Conservation (phyloP, 2,797 vertebrate genomes). For the Acrossocheilus wenchowensis region DNA sequence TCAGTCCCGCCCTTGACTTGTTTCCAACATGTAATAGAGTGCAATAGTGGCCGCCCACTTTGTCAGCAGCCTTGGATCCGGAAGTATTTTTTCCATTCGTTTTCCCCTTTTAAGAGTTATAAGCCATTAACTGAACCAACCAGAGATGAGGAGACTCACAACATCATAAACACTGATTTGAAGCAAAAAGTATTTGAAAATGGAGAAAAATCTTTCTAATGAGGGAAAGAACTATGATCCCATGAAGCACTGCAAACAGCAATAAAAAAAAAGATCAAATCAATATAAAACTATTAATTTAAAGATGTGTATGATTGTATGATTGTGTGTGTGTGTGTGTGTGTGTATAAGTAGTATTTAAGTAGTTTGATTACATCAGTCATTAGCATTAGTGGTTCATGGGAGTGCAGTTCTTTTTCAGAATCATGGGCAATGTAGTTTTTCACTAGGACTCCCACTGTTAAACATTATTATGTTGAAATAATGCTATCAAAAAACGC, state of each 20-base stretch:
- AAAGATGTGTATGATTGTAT: no score
- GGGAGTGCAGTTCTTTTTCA: background rate
- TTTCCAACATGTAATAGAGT: background rate
- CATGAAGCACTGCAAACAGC: background rate
- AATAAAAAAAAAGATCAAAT: background rate
- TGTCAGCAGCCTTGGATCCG: background rate
- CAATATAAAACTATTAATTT: no score
- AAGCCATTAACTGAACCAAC: background rate
- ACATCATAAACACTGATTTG: background rate
- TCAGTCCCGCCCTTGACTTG: background rate
- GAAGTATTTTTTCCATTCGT: background rate
- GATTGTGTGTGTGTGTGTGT: no score
- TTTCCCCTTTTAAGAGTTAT: background rate
- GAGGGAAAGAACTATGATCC: background rate
- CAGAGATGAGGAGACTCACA: no score
- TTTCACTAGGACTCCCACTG: background rate
- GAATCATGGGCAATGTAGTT: conserved; percentile 5
- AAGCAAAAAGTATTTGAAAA: conserved; percentile 6
- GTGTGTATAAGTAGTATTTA: no score
- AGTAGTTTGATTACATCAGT: background rate
- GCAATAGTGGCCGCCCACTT: background rate
- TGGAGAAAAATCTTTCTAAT: background rate
- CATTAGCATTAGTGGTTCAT: background rate
- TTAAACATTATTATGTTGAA: background rate
- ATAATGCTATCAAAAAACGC: background rate